Base-by-base conservation (phyloP, 1,140 invertebrate species). In the Heterodera schachtii region DNA sequence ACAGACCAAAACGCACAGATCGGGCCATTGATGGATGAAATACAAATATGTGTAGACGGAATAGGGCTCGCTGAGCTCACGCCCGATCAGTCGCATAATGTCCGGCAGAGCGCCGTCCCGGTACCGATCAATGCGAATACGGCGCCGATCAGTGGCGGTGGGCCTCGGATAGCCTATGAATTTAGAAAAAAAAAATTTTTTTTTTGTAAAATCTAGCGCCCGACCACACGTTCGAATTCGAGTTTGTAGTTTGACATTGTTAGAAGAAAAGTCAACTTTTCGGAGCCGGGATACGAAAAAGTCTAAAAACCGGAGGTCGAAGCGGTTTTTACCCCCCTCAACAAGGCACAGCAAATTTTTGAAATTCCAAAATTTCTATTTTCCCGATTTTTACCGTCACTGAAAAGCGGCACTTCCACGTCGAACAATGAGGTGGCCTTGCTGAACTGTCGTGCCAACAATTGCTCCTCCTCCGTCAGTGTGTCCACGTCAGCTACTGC, bases 21-120 rank as follows among this genome's bases (percentile, higher is more conserved):
- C 95, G 90, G 97, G 97, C 97, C 97, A 99, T 91, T 99, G 98
- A 91, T 98, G 96, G 91, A 99, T 98, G 92, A 99, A 99, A 93
- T 99, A 99, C 92, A 97, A 94, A 93, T 99, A 99, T 60, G 97
- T 99, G 91, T 99, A 99, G 92, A 99, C 98, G 81, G 96, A 98
- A 92, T 99, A 99, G 47, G 97, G 97, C 93, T 99, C 97, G 82
- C 96, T 98, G 83, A 99, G 92, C 92, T 98, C 97, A 91, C 96
- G 97, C 90, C 98, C 96, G 90, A 99, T 99, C 74, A 75, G 74
- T 41, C 52, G 41, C 80, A 43, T 78, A 60, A 57, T 79, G 41
- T 77, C 73, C 52, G 41, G 6, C 43, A 16, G 46, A 19, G 0
- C 7, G 41, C 46, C 75, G 49, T 80, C 41, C 60, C 78, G 21